These are phyloP conservation scores for Zophobas atratus DNA, from an alignment of 1,140 invertebrate species.

Conservation along the genomic window DNA sequence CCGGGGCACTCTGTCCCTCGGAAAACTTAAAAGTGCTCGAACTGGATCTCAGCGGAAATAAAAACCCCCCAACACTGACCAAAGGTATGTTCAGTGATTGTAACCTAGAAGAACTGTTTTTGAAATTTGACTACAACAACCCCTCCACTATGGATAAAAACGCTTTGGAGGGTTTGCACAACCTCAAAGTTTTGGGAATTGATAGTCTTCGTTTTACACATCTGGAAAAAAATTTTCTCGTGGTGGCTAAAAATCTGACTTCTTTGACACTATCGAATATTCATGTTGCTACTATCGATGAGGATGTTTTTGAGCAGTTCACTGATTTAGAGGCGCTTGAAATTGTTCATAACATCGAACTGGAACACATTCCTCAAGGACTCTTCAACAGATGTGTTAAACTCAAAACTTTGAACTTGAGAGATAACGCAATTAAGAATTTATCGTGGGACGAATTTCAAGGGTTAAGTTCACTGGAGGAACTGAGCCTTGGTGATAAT, in stretches of 20 bases:
- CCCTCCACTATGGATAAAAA: neutral
- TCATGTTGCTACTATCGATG: neutral
- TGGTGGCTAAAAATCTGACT: neutral
- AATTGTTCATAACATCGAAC: neutral
- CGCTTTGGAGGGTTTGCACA: neutral
- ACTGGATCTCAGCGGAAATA: neutral
- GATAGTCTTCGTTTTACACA: neutral
- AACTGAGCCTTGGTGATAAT: neutral
- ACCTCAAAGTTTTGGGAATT: neutral
- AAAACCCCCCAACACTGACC: neutral
- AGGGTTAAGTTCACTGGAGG: neutral
- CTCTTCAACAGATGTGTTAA: neutral
- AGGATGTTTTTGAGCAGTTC: constrained; percentile 1
- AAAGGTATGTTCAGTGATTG: constrained; percentile 3
- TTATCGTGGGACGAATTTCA: constrained; percentile 29
- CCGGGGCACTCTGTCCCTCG: neutral
- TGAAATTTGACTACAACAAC: neutral
- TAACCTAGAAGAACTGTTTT: neutral
- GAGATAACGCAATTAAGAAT: neutral
- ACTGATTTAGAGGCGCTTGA: neutral
- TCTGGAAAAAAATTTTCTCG: neutral
- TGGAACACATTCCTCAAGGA: neutral
- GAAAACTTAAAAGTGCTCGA: neutral
- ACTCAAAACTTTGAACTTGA: neutral
- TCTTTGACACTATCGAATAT: neutral